Evolutionary conservation across 2,888 invertebrate species (phyloP), one percentile per base, ranked within the genome.

Genomic region (Lepidochitona cinerea): DNA sequence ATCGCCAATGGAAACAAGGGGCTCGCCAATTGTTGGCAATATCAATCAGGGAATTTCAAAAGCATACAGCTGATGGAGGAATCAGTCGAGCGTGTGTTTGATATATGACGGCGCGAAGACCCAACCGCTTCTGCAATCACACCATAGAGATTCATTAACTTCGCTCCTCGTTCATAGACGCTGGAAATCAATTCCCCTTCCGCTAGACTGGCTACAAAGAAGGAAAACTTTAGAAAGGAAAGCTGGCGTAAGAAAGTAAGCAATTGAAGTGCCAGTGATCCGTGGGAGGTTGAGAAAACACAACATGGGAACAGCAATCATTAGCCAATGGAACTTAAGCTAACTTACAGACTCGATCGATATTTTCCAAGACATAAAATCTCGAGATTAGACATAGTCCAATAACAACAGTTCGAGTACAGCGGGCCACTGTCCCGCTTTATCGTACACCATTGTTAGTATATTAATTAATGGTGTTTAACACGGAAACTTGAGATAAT

Each of bases 31-130:
- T 59, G 59, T 59, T 59, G 29, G 59, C 59, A 59, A 59, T 59
- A 59, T 59, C 59, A 59, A 59, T 59, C 59, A 59, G 29, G 32
- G 59, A 59, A 59, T 59, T 59, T 59, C 59, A 59, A 59, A 59
- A 59, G 26, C 59, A 59, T 59, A 59, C 59, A 59, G 59, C 59
- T 59, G 59, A 59, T 59, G 59, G 26, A 23, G 59, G 32, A 32
- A 18, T 59, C 59, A 59, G 23, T 32, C 59, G 59, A 29, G 59
- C 59, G 59, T 59, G 59, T 59, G 32, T 59, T 59, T 59, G 59
- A 59, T 59, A 59, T 59, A 59, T 59, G 59, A 59, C 9, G 23
- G 29, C 29, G 59, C 14, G 59, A 59, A 32, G 29, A 29, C 23
- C 29, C 59, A 23, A 59, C 59, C 26, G 26, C 59, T 59, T 59